Percentiles rank a stretch among this genome's conserved stretches.
Conservation (phyloP, 2,797 vertebrate genomes). For the Cryptoprocta ferox region DNA sequence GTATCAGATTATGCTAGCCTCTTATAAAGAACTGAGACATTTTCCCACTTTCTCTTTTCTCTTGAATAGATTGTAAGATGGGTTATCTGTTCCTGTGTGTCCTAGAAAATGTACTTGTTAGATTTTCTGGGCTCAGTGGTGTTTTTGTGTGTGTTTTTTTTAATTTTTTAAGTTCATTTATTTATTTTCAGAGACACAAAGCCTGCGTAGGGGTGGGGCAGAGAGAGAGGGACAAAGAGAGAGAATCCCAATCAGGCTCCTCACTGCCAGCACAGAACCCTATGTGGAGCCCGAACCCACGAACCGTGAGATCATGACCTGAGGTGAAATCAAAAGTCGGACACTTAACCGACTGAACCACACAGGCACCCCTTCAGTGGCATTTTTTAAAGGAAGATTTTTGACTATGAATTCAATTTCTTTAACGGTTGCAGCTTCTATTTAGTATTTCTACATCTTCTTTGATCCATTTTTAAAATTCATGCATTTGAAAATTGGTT, state of each 20-base stretch:
- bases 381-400: conserved; percentile 32
- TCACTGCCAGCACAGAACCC: too few relatives aligned
- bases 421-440: neutral
- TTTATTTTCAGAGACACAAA: too few relatives aligned
- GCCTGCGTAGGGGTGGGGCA: too few relatives aligned
- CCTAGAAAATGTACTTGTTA: conserved; percentile 1
- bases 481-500: neutral
- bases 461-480: conserved; percentile 31
- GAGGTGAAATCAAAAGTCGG: too few relatives aligned
- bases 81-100: neutral
- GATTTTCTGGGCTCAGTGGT: neutral
- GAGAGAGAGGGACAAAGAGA: too few relatives aligned
- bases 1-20: neutral
- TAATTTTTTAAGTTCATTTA: too few relatives aligned
- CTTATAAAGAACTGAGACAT: neutral
- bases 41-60: neutral
- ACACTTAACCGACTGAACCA: too few relatives aligned
- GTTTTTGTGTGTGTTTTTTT: neutral
- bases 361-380: neutral
- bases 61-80: neutral
- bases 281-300: too few relatives aligned
- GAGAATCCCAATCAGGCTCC: too few relatives aligned
- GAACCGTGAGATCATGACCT: too few relatives aligned
- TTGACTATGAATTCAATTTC: neutral
- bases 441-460: conserved; percentile 14